phyloP scores from a whole-genome alignment of 2,888 invertebrate species.

The Sinhomidia bicolor region DNA sequence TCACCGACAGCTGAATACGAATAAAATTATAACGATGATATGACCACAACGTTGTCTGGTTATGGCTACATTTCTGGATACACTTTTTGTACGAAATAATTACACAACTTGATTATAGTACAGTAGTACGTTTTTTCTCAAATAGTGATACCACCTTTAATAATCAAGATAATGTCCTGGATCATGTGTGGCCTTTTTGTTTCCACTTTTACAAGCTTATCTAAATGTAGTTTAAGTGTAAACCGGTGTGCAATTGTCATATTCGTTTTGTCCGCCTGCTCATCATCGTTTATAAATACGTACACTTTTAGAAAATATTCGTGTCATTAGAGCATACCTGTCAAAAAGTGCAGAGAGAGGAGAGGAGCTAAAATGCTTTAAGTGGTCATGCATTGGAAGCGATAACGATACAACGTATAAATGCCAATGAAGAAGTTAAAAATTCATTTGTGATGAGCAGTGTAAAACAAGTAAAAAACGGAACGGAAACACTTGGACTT shows the following conservation, averaged over 20 bases:
- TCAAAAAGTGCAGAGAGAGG: neutral
- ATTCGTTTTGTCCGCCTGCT: neutral
- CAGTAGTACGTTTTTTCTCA: neutral
- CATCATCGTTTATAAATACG: neutral
- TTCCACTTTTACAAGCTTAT: conserved; percentile 34
- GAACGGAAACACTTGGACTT: too few species aligned
- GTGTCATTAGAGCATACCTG: conserved; percentile 58
- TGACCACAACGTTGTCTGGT: neutral
- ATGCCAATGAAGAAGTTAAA: too few species aligned
- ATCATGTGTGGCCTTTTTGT: conserved; percentile 9
- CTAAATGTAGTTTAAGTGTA: conserved; percentile 64
- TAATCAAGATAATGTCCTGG: neutral
- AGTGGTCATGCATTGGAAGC: neutral
- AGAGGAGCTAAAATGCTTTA: neutral
- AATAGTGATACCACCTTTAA: neutral
- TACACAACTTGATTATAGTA: too few species aligned
- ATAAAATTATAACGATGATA: conserved; percentile 20
- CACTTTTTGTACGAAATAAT: too few species aligned
- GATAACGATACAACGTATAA: neutral
- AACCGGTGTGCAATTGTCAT: conserved; percentile 63
- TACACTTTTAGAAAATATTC: neutral
- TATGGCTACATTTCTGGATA: too few species aligned
- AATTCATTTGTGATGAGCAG: neutral
- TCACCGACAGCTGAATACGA: conserved; percentile 1
- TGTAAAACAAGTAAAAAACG: neutral